Evolutionary conservation across 1,140 invertebrate genomes (phyloP).

Genomic region (Drosophila takahashii): DNA sequence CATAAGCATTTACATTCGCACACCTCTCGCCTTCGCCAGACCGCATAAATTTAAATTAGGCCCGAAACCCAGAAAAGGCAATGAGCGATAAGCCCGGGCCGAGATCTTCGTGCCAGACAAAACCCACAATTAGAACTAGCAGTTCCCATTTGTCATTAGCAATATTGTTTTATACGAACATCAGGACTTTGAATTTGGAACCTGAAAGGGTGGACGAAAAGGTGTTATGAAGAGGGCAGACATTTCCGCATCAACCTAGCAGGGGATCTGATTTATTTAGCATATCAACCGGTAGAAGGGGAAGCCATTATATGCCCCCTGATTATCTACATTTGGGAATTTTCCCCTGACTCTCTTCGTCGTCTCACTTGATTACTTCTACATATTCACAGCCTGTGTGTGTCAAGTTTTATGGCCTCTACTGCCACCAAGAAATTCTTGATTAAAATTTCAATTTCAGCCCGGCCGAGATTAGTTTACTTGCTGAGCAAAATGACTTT

Average conservation of each 20-base stretch:
- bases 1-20: constrained; percentile 11
- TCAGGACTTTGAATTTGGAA: not conserved
- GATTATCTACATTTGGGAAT: constrained; percentile 71
- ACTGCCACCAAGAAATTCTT: constrained; percentile 47
- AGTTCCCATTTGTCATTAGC: constrained; percentile 51
- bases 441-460: constrained; percentile 79
- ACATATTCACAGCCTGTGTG: constrained; percentile 20
- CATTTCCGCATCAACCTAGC: constrained; percentile 20
- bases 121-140: constrained; percentile 45
- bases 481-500: constrained; percentile 59
- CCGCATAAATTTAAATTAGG: constrained; percentile 51
- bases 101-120: constrained; percentile 44
- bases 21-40: not conserved
- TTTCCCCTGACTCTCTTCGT: constrained; percentile 41
- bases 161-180: constrained; percentile 39
- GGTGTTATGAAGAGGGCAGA: constrained; percentile 36
- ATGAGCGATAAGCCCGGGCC: constrained; percentile 38
- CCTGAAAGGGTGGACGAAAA: constrained; percentile 13
- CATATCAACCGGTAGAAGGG: constrained; percentile 19
- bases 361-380: constrained; percentile 67
- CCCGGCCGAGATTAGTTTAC: constrained; percentile 57
- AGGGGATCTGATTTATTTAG: constrained; percentile 32
- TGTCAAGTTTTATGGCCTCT: constrained; percentile 54
- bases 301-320: constrained; percentile 48
- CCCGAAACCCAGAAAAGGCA: constrained; percentile 31